These are phyloP conservation scores for Sipha flava DNA, from an alignment of 1,140 invertebrate genomes.

Conservation along the genomic window DNA sequence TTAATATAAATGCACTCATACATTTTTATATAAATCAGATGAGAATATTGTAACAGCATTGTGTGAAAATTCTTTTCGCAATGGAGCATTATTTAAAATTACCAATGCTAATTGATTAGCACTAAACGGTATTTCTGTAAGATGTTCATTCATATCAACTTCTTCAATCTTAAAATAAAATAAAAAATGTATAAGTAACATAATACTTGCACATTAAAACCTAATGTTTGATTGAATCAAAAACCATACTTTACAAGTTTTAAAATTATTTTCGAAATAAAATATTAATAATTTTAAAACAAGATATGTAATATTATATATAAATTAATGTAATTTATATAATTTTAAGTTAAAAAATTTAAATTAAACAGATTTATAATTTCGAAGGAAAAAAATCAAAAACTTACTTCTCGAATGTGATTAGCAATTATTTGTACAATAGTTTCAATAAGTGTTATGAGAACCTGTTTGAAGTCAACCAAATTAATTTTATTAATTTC, in stretches of 20 bases:
- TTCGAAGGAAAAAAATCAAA: not conserved
- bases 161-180: not conserved
- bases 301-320: too few relatives aligned
- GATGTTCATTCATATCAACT: not conserved
- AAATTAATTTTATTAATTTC: not conserved
- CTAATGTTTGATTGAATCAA: too few relatives aligned
- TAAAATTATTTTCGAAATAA: not conserved
- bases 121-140: constrained; percentile 1
- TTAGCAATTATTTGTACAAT: not conserved
- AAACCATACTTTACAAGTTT: too few relatives aligned
- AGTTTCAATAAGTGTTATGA: not conserved
- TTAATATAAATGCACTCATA: not conserved
- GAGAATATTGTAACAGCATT: constrained; percentile 1
- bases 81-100: not conserved
- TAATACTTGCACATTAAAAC: not conserved
- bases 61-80: not conserved
- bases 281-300: not conserved
- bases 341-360: not conserved
- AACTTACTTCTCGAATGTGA: constrained; percentile 22
- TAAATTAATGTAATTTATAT: not conserved
- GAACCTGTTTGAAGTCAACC: not conserved
- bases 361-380: not conserved
- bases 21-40: not conserved
- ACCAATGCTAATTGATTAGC: not conserved
- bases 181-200: not conserved